Evolutionary conservation across 1,140 invertebrate genomes (phyloP).

Genomic region (Aporrectodea caliginosa): DNA sequence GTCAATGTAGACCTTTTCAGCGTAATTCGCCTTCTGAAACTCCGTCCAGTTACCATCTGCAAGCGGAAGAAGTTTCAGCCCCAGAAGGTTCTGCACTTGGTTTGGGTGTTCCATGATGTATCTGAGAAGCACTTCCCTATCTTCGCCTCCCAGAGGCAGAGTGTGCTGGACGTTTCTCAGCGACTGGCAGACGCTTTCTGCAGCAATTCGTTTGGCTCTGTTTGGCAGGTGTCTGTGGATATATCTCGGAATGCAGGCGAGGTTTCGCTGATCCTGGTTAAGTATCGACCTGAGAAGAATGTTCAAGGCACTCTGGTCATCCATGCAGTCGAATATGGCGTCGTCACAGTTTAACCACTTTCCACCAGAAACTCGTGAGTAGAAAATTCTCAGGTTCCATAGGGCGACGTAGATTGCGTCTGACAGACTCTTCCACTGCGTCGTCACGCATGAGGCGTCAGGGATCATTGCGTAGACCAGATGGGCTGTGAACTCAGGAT

Average conservation of each 20-base stretch:
- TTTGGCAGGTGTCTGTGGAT: neutral
- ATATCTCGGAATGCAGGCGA: conserved; percentile 1
- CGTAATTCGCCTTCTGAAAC: neutral
- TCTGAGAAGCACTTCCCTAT: neutral
- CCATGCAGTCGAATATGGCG: neutral
- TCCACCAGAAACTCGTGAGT: neutral
- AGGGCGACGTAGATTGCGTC: neutral
- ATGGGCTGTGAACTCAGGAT: neutral
- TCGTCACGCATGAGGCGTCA: neutral
- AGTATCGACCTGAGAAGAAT: neutral
- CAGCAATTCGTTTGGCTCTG: neutral
- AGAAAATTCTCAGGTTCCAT: neutral
- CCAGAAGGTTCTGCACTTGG: neutral
- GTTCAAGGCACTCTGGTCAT: neutral
- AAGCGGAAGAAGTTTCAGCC: conserved; percentile 8
- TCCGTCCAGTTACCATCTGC: neutral
- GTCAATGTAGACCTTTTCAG: neutral
- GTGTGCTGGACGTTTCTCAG: conserved; percentile 3
- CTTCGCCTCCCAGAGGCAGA: neutral
- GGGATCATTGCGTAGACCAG: neutral
- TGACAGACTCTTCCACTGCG: neutral
- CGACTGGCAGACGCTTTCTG: neutral
- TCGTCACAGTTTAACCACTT: neutral
- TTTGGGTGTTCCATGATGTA: conserved; percentile 1
- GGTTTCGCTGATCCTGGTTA: neutral